Evolutionary conservation across 2,113 vertebrate species (phyloP).

Genomic region (Pavo muticus): DNA sequence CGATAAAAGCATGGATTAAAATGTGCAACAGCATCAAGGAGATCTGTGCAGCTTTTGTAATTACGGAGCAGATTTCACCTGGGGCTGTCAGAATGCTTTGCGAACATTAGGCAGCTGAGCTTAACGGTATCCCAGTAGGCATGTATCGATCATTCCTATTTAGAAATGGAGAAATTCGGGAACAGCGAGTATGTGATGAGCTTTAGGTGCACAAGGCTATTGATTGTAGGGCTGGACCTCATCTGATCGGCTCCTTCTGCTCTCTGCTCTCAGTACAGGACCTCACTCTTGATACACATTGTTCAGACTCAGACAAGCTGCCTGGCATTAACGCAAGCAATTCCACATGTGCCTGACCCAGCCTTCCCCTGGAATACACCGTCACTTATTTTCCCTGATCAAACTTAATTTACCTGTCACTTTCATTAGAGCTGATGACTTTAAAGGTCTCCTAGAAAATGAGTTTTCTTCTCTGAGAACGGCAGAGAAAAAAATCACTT

Average conservation of each 20-base stretch:
- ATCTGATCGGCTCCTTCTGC: neutral
- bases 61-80: neutral
- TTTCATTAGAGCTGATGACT: neutral
- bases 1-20: neutral
- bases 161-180: neutral
- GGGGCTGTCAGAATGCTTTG: neutral
- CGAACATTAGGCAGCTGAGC: neutral
- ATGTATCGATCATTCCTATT: neutral
- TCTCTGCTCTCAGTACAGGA: neutral
- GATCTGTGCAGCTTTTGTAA: neutral
- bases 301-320: neutral
- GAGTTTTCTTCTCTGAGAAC: neutral
- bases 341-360: neutral
- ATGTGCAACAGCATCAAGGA: neutral
- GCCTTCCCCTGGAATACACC: neutral
- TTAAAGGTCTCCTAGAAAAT: neutral
- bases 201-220: neutral
- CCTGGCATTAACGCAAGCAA: neutral
- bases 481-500: neutral
- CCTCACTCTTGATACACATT: neutral
- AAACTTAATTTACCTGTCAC: slow-evolving; percentile 12
- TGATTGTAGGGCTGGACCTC: neutral
- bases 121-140: neutral
- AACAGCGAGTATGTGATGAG: neutral
- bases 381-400: neutral